Evolutionary conservation across 30 jellyfish, hydroid and myxozoan genomes (phyloP).

Genomic region (Aurelia aurita): DNA sequence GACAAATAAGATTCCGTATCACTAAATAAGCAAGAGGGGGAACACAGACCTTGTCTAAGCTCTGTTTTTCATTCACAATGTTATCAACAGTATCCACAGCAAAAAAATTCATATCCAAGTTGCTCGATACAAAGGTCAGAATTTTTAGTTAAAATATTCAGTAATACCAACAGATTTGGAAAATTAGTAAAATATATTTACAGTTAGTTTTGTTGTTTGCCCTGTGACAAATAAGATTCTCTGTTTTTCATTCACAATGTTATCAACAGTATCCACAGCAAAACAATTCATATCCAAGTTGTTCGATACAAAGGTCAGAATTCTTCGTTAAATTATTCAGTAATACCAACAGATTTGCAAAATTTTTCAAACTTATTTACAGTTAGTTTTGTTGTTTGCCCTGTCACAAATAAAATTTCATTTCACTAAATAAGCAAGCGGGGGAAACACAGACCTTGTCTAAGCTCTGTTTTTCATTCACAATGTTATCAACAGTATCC

Average conservation of each 20-base stretch:
- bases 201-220: no score
- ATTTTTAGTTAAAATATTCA: slow-evolving; percentile 23
- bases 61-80: slow-evolving; percentile 4
- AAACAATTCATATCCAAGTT: slow-evolving; percentile 44
- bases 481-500: slow-evolving; percentile 30
- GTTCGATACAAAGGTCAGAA: slow-evolving; percentile 20
- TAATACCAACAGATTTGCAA: no score
- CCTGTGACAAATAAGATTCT: background rate
- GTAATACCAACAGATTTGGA: background rate
- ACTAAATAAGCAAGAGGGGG: no score
- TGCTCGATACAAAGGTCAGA: slow-evolving; percentile 18
- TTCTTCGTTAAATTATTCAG: slow-evolving; percentile 32
- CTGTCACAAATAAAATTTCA: no score
- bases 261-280: slow-evolving; percentile 47
- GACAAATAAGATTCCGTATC: no score
- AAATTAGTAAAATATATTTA: no score
- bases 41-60: slow-evolving; percentile 7
- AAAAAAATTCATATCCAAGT: slow-evolving; percentile 45
- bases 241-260: slow-evolving; percentile 2
- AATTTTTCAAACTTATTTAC: no score
- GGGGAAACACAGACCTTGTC: background rate
- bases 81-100: slow-evolving; percentile 46
- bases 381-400: no score
- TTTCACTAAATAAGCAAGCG: no score
- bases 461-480: slow-evolving; percentile 5